These are phyloP conservation scores for Aphelenchoides avenae DNA, from an alignment of 1,140 invertebrate species.

Conservation along the genomic window DNA sequence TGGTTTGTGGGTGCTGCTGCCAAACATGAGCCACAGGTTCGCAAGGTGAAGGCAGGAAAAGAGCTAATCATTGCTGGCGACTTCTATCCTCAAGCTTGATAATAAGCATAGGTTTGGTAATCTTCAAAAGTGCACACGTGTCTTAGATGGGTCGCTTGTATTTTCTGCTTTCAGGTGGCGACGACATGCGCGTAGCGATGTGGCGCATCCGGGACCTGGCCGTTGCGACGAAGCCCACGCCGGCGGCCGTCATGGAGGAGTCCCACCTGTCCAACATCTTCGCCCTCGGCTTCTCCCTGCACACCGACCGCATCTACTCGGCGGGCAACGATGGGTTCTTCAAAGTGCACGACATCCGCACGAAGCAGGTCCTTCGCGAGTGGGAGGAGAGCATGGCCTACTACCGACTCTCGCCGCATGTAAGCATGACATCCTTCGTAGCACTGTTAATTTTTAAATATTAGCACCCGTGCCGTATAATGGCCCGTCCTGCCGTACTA, in stretches of 20 bases:
- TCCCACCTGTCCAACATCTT: slow-evolving; percentile 88
- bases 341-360: slow-evolving; percentile 31
- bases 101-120: too few relatives aligned
- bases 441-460: slow-evolving; percentile 3
- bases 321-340: slow-evolving; percentile 65
- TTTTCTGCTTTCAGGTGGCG: slow-evolving; percentile 71
- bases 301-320: slow-evolving; percentile 77
- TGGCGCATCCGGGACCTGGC: slow-evolving; percentile 80
- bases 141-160: too few relatives aligned
- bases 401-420: slow-evolving; percentile 38
- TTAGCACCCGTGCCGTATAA: neutral
- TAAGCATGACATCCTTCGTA: slow-evolving; percentile 22
- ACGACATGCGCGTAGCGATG: slow-evolving; percentile 80
- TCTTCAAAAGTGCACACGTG: too few relatives aligned
- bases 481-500: too few relatives aligned
- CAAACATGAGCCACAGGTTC: too few relatives aligned
- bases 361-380: slow-evolving; percentile 5
- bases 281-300: slow-evolving; percentile 76
- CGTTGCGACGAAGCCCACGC: slow-evolving; percentile 67
- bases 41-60: too few relatives aligned
- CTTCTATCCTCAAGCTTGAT: too few relatives aligned
- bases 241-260: slow-evolving; percentile 70
- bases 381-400: slow-evolving; percentile 19
- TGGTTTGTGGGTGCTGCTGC: too few relatives aligned
- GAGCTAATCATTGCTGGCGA: too few relatives aligned